Conservation (phyloP, 2,113 vertebrate species). For the Ptilorrhoa leucosticta region DNA sequence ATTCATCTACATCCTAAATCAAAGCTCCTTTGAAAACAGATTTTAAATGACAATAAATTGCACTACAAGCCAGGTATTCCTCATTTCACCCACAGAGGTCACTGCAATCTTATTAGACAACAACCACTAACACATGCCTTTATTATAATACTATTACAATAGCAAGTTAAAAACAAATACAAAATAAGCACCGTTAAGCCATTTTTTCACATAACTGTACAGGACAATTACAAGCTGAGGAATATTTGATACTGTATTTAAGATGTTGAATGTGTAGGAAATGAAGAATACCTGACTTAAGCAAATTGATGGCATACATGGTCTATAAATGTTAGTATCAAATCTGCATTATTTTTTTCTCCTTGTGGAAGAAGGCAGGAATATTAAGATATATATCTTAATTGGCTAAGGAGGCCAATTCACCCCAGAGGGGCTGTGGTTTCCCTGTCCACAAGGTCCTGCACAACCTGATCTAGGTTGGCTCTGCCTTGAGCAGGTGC, state of each 20-base stretch:
- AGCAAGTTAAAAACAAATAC: background rate
- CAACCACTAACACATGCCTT: background rate
- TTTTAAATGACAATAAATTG: background rate
- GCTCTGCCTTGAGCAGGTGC: background rate
- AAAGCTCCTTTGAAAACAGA: background rate
- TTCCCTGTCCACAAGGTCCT: background rate
- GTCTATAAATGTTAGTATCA: background rate
- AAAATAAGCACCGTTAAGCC: background rate
- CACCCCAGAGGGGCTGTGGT: background rate
- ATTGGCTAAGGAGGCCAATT: background rate
- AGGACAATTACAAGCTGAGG: background rate
- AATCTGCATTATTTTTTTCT: background rate
- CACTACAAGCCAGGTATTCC: background rate
- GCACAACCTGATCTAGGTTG: background rate
- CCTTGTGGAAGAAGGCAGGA: background rate
- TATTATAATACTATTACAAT: background rate
- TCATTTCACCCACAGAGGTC: conserved; percentile 33
- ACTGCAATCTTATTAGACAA: background rate
- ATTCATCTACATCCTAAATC: background rate
- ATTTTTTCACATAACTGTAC: background rate
- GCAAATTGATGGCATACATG: rapidly evolving
- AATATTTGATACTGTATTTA: background rate
- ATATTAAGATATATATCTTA: background rate
- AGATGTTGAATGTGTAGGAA: background rate
- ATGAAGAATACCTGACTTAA: background rate